A percentile compares a stretch with the other conserved stretches of the same genome.
Conservation (phyloP, 2,113 vertebrate species). For the Elgaria multicarinata region DNA sequence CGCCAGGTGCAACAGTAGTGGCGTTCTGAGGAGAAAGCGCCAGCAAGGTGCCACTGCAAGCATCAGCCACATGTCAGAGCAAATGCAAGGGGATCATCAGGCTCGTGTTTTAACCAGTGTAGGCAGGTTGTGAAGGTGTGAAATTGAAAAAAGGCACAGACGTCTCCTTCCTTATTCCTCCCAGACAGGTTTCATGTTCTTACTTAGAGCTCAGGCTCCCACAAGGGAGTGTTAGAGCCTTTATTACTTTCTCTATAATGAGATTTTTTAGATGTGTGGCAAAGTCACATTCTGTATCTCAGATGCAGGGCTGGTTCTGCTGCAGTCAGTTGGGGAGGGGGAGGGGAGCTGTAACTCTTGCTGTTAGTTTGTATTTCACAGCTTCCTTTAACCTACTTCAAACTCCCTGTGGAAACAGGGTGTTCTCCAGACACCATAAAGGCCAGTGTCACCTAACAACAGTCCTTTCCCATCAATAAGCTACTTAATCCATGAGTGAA, state of each 20-base stretch:
- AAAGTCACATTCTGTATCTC: slow-evolving; percentile 41
- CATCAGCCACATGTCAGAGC: slow-evolving; percentile 31
- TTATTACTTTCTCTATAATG: slow-evolving; percentile 66
- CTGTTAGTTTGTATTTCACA: not conserved
- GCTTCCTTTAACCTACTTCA: slow-evolving; percentile 34
- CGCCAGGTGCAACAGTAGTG: slow-evolving; percentile 36
- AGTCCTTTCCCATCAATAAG: not conserved
- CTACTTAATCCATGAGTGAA: not conserved
- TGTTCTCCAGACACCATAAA: slow-evolving; percentile 47
- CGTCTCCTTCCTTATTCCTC: slow-evolving; percentile 50
- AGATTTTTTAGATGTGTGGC: slow-evolving; percentile 53
- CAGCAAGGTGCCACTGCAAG: slow-evolving; percentile 10
- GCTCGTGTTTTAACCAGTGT: slow-evolving; percentile 40
- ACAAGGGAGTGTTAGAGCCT: slow-evolving; percentile 28
- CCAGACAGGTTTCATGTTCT: slow-evolving; percentile 47
- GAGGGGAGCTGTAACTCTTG: slow-evolving; percentile 6
- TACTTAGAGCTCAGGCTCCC: slow-evolving; percentile 49
- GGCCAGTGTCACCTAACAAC: not conserved
- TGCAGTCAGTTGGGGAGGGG: not conserved
- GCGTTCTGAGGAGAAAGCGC: slow-evolving; percentile 44
- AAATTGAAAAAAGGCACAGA: slow-evolving; percentile 60
- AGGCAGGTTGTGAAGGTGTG: slow-evolving; percentile 52
- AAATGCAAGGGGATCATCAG: slow-evolving; percentile 18
- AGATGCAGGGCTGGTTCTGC: slow-evolving; percentile 33
- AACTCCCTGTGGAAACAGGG: slow-evolving; percentile 29